phyloP scores from a whole-genome alignment of 2,888 invertebrate species.

The Tortrix viridana region DNA sequence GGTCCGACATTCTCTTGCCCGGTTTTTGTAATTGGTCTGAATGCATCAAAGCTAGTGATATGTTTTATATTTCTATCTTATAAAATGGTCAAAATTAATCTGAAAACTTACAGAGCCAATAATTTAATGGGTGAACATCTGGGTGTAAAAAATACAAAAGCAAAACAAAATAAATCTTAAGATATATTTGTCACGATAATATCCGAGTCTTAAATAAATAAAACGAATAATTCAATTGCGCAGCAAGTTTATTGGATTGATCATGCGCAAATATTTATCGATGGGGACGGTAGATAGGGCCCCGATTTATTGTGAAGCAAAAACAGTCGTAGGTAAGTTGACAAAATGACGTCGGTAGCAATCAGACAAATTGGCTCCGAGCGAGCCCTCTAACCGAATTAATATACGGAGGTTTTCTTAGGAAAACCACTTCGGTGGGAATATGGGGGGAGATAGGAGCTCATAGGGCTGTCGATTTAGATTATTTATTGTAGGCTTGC shows the following conservation, averaged over 20 bases:
- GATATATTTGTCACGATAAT: conserved; percentile 35
- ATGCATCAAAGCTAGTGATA: too few species aligned
- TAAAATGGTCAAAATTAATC: background rate
- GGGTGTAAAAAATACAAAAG: conserved; percentile 8
- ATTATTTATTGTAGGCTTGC: conserved; percentile 39
- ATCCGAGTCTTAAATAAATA: conserved; percentile 52
- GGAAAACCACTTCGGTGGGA: conserved; percentile 71
- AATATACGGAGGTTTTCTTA: conserved; percentile 82
- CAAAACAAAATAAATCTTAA: conserved; percentile 26
- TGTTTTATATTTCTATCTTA: too few species aligned
- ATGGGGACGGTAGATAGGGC: conserved; percentile 79
- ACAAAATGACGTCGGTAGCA: conserved; percentile 79
- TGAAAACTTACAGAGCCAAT: background rate
- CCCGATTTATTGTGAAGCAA: conserved; percentile 81
- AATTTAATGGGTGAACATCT: background rate
- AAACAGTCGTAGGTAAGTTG: conserved; percentile 69
- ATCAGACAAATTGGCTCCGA: conserved; percentile 84
- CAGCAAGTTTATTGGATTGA: conserved; percentile 77
- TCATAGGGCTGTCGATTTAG: conserved; percentile 47
- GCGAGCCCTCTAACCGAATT: conserved; percentile 80
- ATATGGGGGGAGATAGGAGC: conserved; percentile 54
- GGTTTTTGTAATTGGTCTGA: too few species aligned
- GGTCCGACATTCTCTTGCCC: too few species aligned
- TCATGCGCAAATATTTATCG: conserved; percentile 84
- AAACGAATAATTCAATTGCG: conserved; percentile 63